Percentiles rank a stretch among this genome's conserved stretches.
Conservation (phyloP, 2,888 invertebrate genomes). For the Glyphotaelius pellucidus region DNA sequence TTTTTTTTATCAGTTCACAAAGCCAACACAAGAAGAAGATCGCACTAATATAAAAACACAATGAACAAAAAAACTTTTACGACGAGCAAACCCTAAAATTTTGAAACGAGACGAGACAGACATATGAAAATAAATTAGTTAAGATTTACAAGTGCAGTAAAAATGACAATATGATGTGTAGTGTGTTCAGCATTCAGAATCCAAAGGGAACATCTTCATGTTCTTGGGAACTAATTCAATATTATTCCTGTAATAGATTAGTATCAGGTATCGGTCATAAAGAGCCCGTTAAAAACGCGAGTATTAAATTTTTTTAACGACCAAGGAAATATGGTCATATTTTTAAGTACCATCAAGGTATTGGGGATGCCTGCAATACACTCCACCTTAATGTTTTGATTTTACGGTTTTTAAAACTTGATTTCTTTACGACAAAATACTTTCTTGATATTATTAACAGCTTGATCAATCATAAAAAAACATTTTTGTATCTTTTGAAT, state of each 20-base stretch:
- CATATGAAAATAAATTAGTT: constrained; percentile 54
- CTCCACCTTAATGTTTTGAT: constrained; percentile 22
- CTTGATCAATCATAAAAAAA: constrained; percentile 17
- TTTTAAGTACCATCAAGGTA: constrained; percentile 33
- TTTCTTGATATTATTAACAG: constrained; percentile 31
- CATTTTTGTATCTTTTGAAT: constrained; percentile 12
- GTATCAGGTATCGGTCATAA: constrained; percentile 59
- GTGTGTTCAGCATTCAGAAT: neutral
- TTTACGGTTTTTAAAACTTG: constrained; percentile 7
- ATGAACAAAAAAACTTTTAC: constrained; percentile 13
- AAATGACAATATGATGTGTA: constrained; percentile 59
- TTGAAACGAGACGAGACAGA: constrained; percentile 25
- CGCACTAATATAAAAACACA: neutral
- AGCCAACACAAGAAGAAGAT: constrained; percentile 7
- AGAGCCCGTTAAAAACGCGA: constrained; percentile 53
- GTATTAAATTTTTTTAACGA: constrained; percentile 51
- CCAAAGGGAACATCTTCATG: constrained; percentile 39
- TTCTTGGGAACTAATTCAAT: constrained; percentile 38
- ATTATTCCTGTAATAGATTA: constrained; percentile 42
- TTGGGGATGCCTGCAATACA: neutral
- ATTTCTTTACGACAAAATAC: constrained; percentile 34
- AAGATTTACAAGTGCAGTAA: constrained; percentile 56
- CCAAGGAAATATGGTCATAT: constrained; percentile 58
- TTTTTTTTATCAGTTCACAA: neutral
- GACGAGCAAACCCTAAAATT: constrained; percentile 32